Evolutionary conservation across 2,113 vertebrate genomes (phyloP).

Genomic region (Aphelocoma coerulescens): DNA sequence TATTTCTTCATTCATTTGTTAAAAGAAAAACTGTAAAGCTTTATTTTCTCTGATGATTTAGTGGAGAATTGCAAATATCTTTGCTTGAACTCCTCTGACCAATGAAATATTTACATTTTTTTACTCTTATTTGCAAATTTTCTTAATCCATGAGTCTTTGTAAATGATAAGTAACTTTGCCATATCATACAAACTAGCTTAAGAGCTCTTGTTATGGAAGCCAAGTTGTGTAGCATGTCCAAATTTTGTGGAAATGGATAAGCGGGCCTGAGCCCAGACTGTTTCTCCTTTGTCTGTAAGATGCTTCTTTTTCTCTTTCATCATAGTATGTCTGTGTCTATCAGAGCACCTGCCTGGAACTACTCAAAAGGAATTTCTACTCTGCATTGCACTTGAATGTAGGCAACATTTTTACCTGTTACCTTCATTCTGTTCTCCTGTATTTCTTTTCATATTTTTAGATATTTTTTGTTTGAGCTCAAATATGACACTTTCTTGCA

Average conservation of each 20-base stretch:
- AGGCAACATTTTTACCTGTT: background rate
- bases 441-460: background rate
- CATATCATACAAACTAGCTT: background rate
- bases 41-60: background rate
- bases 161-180: background rate
- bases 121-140: background rate
- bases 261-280: background rate
- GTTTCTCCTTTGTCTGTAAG: background rate
- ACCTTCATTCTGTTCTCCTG: background rate
- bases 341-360: background rate
- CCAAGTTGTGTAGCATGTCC: background rate
- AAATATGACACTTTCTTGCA: background rate
- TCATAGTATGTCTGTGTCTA: background rate
- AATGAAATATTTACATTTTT: background rate
- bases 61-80: background rate
- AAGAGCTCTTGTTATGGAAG: background rate
- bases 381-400: background rate
- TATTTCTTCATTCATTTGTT: background rate
- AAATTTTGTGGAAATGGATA: background rate
- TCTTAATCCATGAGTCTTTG: background rate
- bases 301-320: background rate
- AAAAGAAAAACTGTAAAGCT: background rate
- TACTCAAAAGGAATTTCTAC: background rate
- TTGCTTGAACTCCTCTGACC: background rate
- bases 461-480: background rate